A percentile compares a stretch with the other conserved stretches of the same genome.
Evolutionary conservation across 2,888 invertebrate genomes (phyloP).

Genomic region (Thumatha senex): DNA sequence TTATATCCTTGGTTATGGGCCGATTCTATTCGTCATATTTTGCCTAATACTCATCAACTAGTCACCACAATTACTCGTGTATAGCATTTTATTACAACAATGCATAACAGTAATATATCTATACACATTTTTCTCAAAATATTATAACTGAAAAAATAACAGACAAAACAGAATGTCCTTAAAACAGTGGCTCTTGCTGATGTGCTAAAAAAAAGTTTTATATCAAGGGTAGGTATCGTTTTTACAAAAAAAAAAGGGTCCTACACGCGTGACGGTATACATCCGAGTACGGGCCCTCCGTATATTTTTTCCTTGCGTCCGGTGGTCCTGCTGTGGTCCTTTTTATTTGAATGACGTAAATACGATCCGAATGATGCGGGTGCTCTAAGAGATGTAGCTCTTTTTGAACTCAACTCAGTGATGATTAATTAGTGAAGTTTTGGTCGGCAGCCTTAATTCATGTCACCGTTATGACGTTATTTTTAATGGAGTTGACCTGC

Average conservation of each 20-base stretch:
- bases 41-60: too few relatives aligned
- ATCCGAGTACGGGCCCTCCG: not conserved
- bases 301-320: constrained; percentile 25
- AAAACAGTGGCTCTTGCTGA: not conserved
- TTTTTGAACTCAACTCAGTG: constrained; percentile 24
- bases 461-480: constrained; percentile 8
- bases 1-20: too few relatives aligned
- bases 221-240: constrained; percentile 20
- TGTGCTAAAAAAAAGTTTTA: constrained; percentile 24
- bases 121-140: not conserved
- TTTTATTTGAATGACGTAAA: constrained; percentile 34
- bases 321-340: constrained; percentile 20
- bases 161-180: constrained; percentile 6
- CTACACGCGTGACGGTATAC: constrained; percentile 7
- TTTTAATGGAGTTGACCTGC: constrained; percentile 10
- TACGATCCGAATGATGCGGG: constrained; percentile 19
- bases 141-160: constrained; percentile 3
- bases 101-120: too few relatives aligned
- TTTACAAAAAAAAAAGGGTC: constrained; percentile 22
- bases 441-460: constrained; percentile 6
- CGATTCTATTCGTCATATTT: too few relatives aligned
- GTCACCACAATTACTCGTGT: too few relatives aligned
- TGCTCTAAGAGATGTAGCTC: constrained; percentile 13
- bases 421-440: constrained; percentile 36
- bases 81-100: too few relatives aligned